Conservation (phyloP, 2,113 vertebrate species). For the Sander lucioperca region DNA sequence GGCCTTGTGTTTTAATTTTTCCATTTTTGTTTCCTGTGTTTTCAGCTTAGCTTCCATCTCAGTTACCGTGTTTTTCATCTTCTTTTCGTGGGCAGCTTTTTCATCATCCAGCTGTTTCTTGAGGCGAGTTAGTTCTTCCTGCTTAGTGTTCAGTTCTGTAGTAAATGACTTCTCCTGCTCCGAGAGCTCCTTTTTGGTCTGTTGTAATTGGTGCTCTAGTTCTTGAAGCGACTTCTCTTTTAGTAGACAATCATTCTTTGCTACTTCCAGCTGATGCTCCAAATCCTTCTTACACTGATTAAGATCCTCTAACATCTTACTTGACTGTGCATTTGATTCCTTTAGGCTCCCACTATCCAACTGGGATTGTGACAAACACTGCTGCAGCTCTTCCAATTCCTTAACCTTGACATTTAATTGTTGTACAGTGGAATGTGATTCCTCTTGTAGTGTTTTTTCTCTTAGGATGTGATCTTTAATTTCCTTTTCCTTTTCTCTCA, state of each 20-base stretch:
- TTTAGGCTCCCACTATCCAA: slow-evolving; percentile 82
- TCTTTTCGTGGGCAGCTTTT: slow-evolving; percentile 83
- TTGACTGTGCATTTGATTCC: slow-evolving; percentile 73
- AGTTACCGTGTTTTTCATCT: slow-evolving; percentile 78
- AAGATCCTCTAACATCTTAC: slow-evolving; percentile 80
- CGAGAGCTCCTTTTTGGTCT: slow-evolving; percentile 76
- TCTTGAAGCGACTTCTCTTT: slow-evolving; percentile 83
- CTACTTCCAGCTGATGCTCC: slow-evolving; percentile 80
- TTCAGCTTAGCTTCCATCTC: slow-evolving; percentile 90
- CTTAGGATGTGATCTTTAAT: slow-evolving; percentile 79
- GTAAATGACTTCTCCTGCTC: slow-evolving; percentile 85
- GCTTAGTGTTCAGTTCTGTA: slow-evolving; percentile 78
- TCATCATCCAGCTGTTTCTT: slow-evolving; percentile 86
- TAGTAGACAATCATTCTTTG: slow-evolving; percentile 79
- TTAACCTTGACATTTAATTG: slow-evolving; percentile 82
- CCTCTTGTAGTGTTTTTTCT: slow-evolving; percentile 82
- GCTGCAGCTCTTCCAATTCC: slow-evolving; percentile 82
- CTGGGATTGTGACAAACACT: slow-evolving; percentile 77
- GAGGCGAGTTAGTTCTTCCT: slow-evolving; percentile 77
- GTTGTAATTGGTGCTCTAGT: slow-evolving; percentile 77
- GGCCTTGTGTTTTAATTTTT: slow-evolving; percentile 89
- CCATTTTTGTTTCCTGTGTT: slow-evolving; percentile 89
- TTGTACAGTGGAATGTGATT: slow-evolving; percentile 77
- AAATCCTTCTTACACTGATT: slow-evolving; percentile 79
- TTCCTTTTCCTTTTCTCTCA: slow-evolving; percentile 88